These are phyloP conservation scores for Orchestia grillus DNA, from an alignment of 1,140 invertebrate genomes.

Conservation along the genomic window DNA sequence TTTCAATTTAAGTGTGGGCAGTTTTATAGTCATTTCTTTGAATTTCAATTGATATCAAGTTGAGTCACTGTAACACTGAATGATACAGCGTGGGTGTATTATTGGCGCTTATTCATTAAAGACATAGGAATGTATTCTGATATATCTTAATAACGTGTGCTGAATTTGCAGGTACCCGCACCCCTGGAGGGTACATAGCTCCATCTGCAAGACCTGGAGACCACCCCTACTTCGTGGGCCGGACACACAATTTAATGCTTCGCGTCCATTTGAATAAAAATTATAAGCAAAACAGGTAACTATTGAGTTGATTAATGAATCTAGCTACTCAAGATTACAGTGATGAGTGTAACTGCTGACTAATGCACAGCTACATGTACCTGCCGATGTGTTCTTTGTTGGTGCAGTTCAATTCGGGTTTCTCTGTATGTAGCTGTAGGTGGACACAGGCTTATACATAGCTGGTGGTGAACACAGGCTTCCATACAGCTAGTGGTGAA, in stretches of 20 bases:
- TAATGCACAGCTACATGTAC: no score
- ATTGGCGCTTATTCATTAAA: neutral
- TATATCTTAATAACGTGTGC: neutral
- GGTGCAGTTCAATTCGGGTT: no score
- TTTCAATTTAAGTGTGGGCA: neutral
- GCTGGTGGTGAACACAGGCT: no score
- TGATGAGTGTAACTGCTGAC: no score
- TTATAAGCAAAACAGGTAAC: neutral
- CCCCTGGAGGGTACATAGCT: conserved; percentile 62
- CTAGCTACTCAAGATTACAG: no score
- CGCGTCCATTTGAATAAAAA: conserved; percentile 62
- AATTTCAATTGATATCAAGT: neutral
- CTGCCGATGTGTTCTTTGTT: no score
- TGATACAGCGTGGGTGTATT: neutral
- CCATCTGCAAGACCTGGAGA: conserved; percentile 60
- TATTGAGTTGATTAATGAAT: no score
- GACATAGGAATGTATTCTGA: neutral
- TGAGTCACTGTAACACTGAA: neutral
- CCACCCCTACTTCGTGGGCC: conserved; percentile 61
- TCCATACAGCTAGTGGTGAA: no score
- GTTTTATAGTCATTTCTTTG: neutral
- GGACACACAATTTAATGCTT: conserved; percentile 56
- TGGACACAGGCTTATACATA: no score
- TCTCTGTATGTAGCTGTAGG: no score
- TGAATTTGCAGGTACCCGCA: conserved; percentile 60